Evolutionary conservation across 2,113 vertebrate species (phyloP).

Genomic region (Saccopteryx bilineata): DNA sequence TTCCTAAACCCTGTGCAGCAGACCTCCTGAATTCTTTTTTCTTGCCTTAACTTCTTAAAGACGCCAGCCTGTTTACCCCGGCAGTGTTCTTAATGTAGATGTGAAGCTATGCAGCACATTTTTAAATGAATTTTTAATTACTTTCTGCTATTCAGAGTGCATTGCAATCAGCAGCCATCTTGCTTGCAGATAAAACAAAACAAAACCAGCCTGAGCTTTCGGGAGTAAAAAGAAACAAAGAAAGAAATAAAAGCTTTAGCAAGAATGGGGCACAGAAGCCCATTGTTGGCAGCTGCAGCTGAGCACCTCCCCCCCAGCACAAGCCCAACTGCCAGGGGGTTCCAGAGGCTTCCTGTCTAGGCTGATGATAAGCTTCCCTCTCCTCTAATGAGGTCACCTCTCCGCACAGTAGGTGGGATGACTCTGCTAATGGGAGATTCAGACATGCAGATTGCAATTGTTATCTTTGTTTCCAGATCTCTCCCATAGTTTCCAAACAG

Average conservation of each 20-base stretch:
- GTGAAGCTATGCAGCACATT: constrained; percentile 64
- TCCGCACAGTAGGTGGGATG: constrained; percentile 69
- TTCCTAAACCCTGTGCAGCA: neutral
- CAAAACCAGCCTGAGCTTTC: neutral
- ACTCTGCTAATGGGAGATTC: constrained; percentile 70
- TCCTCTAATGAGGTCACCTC: constrained; percentile 80
- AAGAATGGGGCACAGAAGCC: constrained; percentile 53
- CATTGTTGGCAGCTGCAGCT: constrained; percentile 72
- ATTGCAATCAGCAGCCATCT: constrained; percentile 80
- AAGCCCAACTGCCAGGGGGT: constrained; percentile 61
- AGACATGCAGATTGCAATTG: constrained; percentile 69
- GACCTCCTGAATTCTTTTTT: neutral
- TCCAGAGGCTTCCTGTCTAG: neutral
- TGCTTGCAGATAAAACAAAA: constrained; percentile 77
- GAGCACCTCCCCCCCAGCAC: constrained; percentile 20
- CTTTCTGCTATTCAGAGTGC: constrained; percentile 79
- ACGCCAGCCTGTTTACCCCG: constrained; percentile 68
- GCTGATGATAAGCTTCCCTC: neutral
- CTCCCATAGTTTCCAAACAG: constrained; percentile 66
- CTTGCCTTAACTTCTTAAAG: neutral
- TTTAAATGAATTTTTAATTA: constrained; percentile 84
- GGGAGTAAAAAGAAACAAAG: constrained; percentile 14
- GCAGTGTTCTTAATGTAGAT: constrained; percentile 65
- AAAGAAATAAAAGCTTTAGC: neutral
- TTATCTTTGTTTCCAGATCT: constrained; percentile 21